A percentile compares a stretch with the other conserved stretches of the same genome.
Evolutionary conservation across 2,888 invertebrate genomes (phyloP).

Genomic region (Phoenoteleia sp.): DNA sequence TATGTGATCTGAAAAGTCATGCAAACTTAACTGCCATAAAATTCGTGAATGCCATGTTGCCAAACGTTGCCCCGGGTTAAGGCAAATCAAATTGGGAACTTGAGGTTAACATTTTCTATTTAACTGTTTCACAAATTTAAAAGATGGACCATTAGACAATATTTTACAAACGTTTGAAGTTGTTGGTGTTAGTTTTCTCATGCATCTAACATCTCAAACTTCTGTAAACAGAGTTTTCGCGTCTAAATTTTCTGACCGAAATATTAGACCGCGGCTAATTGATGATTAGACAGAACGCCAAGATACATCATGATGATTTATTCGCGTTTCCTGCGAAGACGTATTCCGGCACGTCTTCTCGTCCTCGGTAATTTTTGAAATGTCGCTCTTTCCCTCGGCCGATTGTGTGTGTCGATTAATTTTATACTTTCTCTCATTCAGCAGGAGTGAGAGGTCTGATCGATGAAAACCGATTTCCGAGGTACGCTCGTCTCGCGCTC

Average conservation of each 20-base stretch:
- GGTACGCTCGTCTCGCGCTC: conserved; percentile 48
- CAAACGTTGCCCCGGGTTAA: too few relatives aligned
- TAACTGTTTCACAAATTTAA: too few relatives aligned
- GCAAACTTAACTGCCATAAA: too few relatives aligned
- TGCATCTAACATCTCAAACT: neutral
- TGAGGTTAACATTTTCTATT: too few relatives aligned
- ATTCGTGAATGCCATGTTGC: too few relatives aligned
- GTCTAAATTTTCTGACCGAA: neutral
- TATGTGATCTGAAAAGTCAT: too few relatives aligned
- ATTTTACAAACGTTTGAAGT: too few relatives aligned
- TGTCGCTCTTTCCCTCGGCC: conserved; percentile 27
- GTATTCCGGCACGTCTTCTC: conserved; percentile 32
- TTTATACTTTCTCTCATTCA: conserved; percentile 67
- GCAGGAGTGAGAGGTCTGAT: conserved; percentile 15
- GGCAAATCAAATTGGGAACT: too few relatives aligned
- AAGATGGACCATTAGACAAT: too few relatives aligned
- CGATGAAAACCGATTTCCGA: conserved; percentile 63
- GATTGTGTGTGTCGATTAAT: conserved; percentile 62
- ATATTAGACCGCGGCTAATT: conserved; percentile 38
- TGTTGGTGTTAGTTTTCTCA: too few relatives aligned
- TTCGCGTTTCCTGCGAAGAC: conserved; percentile 38
- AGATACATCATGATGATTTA: conserved; percentile 57
- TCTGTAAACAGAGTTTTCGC: neutral
- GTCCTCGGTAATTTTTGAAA: conserved; percentile 45
- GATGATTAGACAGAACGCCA: conserved; percentile 37